A percentile compares a stretch with the other conserved stretches of the same genome.
phyloP scores from a whole-genome alignment of 2,797 vertebrate genomes.

The Huso huso region DNA sequence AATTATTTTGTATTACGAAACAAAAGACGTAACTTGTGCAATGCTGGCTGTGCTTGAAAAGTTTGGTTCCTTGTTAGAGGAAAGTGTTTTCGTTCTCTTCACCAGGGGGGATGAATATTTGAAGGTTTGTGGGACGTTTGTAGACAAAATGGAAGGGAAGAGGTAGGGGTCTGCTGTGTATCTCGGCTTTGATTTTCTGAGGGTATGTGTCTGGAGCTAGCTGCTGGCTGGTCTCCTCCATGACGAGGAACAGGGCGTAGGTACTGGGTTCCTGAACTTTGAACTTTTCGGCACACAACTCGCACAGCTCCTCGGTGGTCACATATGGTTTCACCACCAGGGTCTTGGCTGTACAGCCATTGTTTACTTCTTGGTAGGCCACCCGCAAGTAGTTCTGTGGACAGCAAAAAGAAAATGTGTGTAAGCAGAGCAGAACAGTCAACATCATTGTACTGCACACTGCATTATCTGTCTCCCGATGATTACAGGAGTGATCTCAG shows the following conservation, averaged over 20 bases:
- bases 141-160: slow-evolving; percentile 89
- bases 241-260: slow-evolving; percentile 82
- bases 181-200: slow-evolving; percentile 88
- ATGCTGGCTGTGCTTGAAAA: too few species aligned
- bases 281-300: slow-evolving; percentile 82
- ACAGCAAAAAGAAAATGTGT: too few species aligned
- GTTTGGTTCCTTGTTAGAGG: slow-evolving; percentile 23
- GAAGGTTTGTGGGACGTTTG: slow-evolving; percentile 67
- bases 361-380: slow-evolving; percentile 77
- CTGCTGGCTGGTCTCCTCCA: slow-evolving; percentile 84
- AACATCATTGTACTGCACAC: too few species aligned
- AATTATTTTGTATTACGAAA: background rate
- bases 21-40: background rate
- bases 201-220: slow-evolving; percentile 88
- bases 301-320: slow-evolving; percentile 87
- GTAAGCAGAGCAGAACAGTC: too few species aligned
- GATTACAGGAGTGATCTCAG: too few species aligned
- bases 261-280: slow-evolving; percentile 73
- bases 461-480: too few species aligned
- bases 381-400: slow-evolving; percentile 88
- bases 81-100: slow-evolving; percentile 46
- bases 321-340: slow-evolving; percentile 78
- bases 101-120: slow-evolving; percentile 57
- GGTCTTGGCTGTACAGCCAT: slow-evolving; percentile 89
- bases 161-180: slow-evolving; percentile 76